Evolutionary conservation across 2,113 vertebrate species (phyloP), one percentile per base, ranked within the genome.

Genomic region (Rhagologus leucostigma): DNA sequence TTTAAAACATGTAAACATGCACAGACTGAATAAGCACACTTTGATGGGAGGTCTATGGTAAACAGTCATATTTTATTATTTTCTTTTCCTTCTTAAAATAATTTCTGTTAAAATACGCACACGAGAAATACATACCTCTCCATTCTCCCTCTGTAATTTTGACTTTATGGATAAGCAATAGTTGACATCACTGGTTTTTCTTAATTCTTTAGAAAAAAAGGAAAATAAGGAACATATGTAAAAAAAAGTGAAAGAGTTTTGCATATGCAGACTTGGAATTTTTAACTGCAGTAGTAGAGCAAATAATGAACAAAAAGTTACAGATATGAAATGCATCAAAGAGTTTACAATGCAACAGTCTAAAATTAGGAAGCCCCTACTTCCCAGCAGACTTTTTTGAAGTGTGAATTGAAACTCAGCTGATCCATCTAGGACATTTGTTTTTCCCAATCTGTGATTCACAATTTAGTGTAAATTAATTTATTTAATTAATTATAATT

Each of bases 101-200:
- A 33, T 24, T 78, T 78, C 29, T 77, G 7, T 27, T 56, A 69
- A 90, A 57, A 87, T 44, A 89, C 6, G 16, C 20, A 57, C 33
- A 32, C 49, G 92, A 85, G 23, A 69, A 95, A 55, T 93, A 90
- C 85, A 92, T 98, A 99, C 99, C 98, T 98, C 98, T 79, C 98
- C 98, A 98, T 98, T 99, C 87, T 99, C 99, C 55, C 98, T 98
- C 94, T 99, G 98, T 85, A 99, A 97, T 97, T 98, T 99, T 79
- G 98, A 98, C 96, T 98, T 99, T 98, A 99, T 98, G 89, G 98
- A 99, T 96, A 99, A 98, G 96, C 98, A 99, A 95, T 97, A 98
- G 95, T 98, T 98, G 97, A 98, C 98, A 97, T 99, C 98, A 96
- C 97, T 99, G 95, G 98, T 98, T 96, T 98, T 98, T 95, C 98